Evolutionary conservation across 2,888 invertebrate genomes (phyloP), one percentile per base, ranked within the genome.

Genomic region (Clunio marinus): DNA sequence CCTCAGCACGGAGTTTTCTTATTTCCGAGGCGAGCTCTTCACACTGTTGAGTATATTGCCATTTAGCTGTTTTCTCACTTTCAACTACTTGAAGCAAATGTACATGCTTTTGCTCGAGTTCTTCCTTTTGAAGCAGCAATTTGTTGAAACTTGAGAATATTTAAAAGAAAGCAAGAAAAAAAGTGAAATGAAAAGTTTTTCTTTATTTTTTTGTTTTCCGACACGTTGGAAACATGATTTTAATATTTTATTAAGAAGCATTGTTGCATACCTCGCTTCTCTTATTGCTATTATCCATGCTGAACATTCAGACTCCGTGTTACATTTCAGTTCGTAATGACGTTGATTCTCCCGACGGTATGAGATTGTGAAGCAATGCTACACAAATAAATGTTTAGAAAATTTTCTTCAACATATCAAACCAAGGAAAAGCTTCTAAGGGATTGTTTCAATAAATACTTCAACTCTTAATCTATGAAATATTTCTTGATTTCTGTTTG

Each of bases 41-140:
- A 73, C 93, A 93, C 77, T 94, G 93, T 76, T 92, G 91, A 0
- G 91, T 91, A 78, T 93, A 94, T 79, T 93, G 93, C 91, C 93
- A 93, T 75, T 94, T 91, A 0, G 93, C 92, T 1, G 93, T 93
- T 74, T 93, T 85, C 80, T 94, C 94, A 72, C 91, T 93, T 78
- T 95, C 94, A 67, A 94, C 89, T 70, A 95, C 91, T 77, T 90
- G 88, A 70, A 94, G 83, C 60, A 95, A 82, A 76, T 95, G 94
- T 58, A 93, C 81, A 78, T 95, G 93, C 78, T 94, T 93, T 79
- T 94, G 93, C 74, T 95, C 93, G 73, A 95, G 77, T 78, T 94
- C 58, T 75, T 94, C 93, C 76, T 93, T 93, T 78, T 93, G 91
- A 65, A 92, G 84, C 32, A 92, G 81, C 68, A 93, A 80, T 79